A percentile compares a stretch with the other conserved stretches of the same genome.
Conservation (phyloP, 2,888 invertebrate species). For the Erebia epiphron region DNA sequence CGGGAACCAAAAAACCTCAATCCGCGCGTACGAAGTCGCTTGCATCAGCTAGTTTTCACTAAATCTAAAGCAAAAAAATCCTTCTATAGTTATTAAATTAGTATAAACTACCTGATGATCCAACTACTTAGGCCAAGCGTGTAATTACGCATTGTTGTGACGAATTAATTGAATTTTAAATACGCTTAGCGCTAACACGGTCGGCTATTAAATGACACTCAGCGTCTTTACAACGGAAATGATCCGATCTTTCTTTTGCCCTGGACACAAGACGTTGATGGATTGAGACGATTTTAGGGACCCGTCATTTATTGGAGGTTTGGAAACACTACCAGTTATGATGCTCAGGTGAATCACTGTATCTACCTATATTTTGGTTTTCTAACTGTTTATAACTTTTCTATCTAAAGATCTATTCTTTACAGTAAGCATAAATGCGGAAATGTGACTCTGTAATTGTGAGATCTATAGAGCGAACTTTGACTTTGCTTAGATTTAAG, state of each 20-base stretch:
- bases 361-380: too few relatives aligned
- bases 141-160: conserved; percentile 45
- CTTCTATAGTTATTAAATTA: neutral
- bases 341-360: too few relatives aligned
- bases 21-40: too few relatives aligned
- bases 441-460: too few relatives aligned
- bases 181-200: conserved; percentile 59
- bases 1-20: too few relatives aligned
- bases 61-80: neutral
- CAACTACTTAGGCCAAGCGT: conserved; percentile 31
- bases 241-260: conserved; percentile 44
- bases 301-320: conserved; percentile 19
- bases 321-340: neutral
- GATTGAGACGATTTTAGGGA: conserved; percentile 43
- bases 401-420: too few relatives aligned
- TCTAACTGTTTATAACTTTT: too few relatives aligned
- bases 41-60: neutral
- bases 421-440: too few relatives aligned
- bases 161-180: conserved; percentile 61
- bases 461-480: too few relatives aligned
- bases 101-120: neutral
- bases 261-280: conserved; percentile 42
- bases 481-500: too few relatives aligned
- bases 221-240: conserved; percentile 45
- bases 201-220: conserved; percentile 67